phyloP scores from a whole-genome alignment of 92 coral and sea anemone genomes.

The Porites divaricata region DNA sequence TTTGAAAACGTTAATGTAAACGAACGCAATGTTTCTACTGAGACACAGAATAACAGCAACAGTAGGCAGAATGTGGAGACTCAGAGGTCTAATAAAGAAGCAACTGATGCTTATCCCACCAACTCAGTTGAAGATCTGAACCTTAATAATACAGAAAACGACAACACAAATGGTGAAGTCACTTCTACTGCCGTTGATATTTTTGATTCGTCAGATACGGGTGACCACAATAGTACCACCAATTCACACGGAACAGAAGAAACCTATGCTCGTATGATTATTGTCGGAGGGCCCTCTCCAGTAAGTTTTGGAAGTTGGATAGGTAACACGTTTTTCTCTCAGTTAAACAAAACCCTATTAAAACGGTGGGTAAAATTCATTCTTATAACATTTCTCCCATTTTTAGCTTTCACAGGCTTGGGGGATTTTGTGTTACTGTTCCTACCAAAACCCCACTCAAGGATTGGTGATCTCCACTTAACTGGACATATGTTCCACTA shows the following conservation, averaged over 20 bases:
- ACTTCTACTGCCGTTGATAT: background rate
- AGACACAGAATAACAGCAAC: background rate
- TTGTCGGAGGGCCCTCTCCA: conserved; percentile 8
- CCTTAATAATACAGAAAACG: too few relatives aligned
- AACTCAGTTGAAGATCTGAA: too few relatives aligned
- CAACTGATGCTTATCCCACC: too few relatives aligned
- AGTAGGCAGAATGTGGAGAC: background rate
- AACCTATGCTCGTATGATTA: background rate
- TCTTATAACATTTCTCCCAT: background rate
- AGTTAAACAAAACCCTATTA: background rate
- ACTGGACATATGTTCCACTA: background rate
- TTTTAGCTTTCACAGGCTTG: background rate
- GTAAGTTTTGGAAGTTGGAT: conserved; percentile 13
- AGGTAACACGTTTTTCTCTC: conserved; percentile 1
- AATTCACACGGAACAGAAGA: background rate
- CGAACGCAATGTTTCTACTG: background rate
- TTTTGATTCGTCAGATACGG: background rate
- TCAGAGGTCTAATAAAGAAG: too few relatives aligned
- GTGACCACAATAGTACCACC: background rate
- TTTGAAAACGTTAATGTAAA: background rate
- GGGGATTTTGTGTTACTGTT: background rate
- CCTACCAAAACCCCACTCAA: background rate
- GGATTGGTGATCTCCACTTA: background rate
- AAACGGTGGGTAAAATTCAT: background rate
- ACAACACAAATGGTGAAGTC: too few relatives aligned